phyloP scores from a whole-genome alignment of 2,797 vertebrate species.

The Monodelphis domestica region DNA sequence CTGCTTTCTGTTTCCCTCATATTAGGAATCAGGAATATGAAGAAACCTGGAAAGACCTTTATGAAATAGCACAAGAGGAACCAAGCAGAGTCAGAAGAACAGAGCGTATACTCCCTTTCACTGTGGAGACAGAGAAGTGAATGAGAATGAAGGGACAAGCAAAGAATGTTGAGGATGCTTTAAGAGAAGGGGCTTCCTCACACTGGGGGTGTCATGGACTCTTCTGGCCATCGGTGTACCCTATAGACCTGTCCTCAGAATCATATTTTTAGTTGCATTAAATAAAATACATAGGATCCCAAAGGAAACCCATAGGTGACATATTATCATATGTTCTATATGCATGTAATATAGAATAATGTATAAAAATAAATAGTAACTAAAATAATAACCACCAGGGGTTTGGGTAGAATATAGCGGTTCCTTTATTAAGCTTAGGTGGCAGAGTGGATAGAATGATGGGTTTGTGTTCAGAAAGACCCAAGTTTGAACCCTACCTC shows the following conservation, averaged over 20 bases:
- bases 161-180: background rate
- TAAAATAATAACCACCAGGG: too few species aligned
- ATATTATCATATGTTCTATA: too few species aligned
- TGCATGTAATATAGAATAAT: too few species aligned
- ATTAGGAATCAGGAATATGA: slow-evolving; percentile 36
- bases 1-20: slow-evolving; percentile 52
- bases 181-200: background rate
- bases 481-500: too few species aligned
- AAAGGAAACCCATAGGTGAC: background rate
- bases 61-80: background rate
- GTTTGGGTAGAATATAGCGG: too few species aligned
- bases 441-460: too few species aligned
- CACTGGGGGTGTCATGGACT: background rate
- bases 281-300: background rate
- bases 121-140: background rate
- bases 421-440: too few species aligned
- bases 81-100: background rate
- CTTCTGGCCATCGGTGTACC: background rate
- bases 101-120: background rate
- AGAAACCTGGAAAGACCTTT: background rate
- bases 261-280: background rate
- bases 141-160: background rate
- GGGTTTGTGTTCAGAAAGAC: too few species aligned
- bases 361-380: too few species aligned
- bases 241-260: background rate